Evolutionary conservation across 2,113 vertebrate genomes (phyloP).

Genomic region (Rhodinocichla rosea): DNA sequence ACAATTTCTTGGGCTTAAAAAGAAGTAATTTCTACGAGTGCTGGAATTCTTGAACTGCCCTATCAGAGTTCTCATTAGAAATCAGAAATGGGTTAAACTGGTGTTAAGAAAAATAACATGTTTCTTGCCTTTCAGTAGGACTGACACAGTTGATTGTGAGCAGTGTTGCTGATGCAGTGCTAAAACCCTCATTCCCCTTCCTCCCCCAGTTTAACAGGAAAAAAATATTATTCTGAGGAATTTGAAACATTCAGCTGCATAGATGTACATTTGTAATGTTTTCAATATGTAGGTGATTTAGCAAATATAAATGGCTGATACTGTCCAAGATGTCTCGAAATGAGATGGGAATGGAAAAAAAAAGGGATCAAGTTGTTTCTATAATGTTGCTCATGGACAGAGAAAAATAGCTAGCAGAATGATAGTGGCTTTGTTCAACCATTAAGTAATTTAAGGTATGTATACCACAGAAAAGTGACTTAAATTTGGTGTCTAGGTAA

Average conservation of each 20-base stretch:
- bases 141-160: not conserved
- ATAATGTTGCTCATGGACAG: not conserved
- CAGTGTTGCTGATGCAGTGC: not conserved
- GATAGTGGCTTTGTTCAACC: not conserved
- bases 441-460: not conserved
- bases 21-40: not conserved
- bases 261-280: not conserved
- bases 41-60: not conserved
- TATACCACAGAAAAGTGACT: not conserved
- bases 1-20: not conserved
- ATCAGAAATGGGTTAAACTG: not conserved
- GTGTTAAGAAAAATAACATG: not conserved
- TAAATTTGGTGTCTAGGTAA: not conserved
- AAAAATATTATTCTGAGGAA: not conserved
- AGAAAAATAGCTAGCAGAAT: not conserved
- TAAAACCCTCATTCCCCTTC: not conserved
- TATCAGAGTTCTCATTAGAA: not conserved
- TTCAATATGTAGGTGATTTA: not conserved
- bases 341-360: not conserved
- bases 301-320: not conserved
- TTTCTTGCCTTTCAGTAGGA: not conserved
- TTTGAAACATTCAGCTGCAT: not conserved
- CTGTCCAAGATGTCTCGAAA: not conserved
- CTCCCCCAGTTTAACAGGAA: not conserved
- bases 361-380: not conserved